phyloP scores from a whole-genome alignment of 2,888 invertebrate species.

The Xanthorhoe designata region DNA sequence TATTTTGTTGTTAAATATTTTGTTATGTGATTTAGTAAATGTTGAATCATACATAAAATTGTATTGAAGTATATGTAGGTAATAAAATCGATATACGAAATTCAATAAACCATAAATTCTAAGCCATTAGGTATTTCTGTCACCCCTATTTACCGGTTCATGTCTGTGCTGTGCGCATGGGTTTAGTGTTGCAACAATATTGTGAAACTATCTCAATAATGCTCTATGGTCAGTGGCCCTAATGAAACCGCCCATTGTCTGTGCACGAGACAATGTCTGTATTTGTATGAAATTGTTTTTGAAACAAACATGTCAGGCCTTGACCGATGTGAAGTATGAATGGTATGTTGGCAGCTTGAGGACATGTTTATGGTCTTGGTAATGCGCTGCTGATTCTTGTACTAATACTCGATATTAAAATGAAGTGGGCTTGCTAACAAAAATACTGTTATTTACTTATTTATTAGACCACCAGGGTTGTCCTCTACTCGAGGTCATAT shows the following conservation, averaged over 20 bases:
- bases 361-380: conserved; percentile 12
- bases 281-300: conserved; percentile 34
- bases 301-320: conserved; percentile 31
- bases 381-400: background rate
- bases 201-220: conserved; percentile 64
- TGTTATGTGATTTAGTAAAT: too few relatives aligned
- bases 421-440: background rate
- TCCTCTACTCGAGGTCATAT: conserved; percentile 4
- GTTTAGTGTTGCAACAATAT: conserved; percentile 56
- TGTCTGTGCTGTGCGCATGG: conserved; percentile 49
- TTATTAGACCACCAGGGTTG: background rate
- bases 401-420: background rate
- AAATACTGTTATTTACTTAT: background rate
- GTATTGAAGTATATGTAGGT: background rate
- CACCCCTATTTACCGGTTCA: conserved; percentile 42
- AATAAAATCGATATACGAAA: conserved; percentile 11
- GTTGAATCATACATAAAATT: too few relatives aligned
- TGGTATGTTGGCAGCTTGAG: conserved; percentile 4
- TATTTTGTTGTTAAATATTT: too few relatives aligned
- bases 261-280: conserved; percentile 26
- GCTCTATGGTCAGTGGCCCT: conserved; percentile 62
- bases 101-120: conserved; percentile 19
- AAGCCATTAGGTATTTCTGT: conserved; percentile 22
- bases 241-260: conserved; percentile 62
- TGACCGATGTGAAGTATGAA: conserved; percentile 28